Conservation (phyloP, 2,113 vertebrate species). For the Leptodactylus fuscus region DNA sequence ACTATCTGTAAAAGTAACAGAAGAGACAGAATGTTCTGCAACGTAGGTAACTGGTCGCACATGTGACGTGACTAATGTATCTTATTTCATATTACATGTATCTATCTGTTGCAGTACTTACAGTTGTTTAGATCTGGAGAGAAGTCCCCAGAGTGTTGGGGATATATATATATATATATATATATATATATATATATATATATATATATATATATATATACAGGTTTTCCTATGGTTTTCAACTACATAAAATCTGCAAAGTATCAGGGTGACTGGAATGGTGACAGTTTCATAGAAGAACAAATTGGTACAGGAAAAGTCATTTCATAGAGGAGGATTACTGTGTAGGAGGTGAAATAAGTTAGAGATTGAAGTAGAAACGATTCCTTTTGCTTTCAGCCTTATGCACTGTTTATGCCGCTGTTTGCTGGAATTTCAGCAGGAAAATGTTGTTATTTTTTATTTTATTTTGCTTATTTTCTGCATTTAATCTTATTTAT, state of each 20-base stretch:
- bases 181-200: too few species aligned
- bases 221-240: not conserved
- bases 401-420: not conserved
- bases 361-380: not conserved
- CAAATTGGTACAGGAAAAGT: slow-evolving; percentile 3
- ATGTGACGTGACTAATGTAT: not conserved
- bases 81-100: not conserved
- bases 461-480: not conserved
- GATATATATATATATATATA: too few species aligned
- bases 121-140: not conserved
- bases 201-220: too few species aligned
- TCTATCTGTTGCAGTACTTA: not conserved
- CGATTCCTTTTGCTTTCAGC: not conserved
- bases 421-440: not conserved
- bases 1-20: too few species aligned
- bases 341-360: slow-evolving; percentile 21
- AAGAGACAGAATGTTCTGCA: too few species aligned
- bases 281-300: not conserved
- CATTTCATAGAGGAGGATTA: slow-evolving; percentile 6
- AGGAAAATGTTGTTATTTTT: not conserved
- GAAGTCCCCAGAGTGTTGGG: not conserved
- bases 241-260: not conserved
- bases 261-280: slow-evolving; percentile 14
- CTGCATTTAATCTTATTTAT: not conserved
- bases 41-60: not conserved